Evolutionary conservation across 2,113 vertebrate genomes (phyloP), one percentile per base, ranked within the genome.

Genomic region (Ptilonorhynchus violaceus): DNA sequence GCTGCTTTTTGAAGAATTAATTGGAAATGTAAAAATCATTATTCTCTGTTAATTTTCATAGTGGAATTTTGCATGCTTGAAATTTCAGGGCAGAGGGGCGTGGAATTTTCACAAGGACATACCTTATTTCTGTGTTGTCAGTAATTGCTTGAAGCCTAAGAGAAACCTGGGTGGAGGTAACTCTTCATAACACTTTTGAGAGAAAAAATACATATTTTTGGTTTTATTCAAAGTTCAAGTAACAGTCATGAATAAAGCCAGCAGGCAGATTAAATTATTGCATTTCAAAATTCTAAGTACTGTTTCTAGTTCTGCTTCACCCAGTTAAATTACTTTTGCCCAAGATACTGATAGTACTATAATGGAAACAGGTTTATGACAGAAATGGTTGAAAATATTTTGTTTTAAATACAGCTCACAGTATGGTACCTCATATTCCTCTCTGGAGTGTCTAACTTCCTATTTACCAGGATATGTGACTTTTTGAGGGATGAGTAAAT

Each of bases 241-340:
- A 81, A 44, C 27, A 69, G 25, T 55, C 13, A 21, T 37, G 31
- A 59, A 42, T 76, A 60, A 85, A 68, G 76, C 64, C 63, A 46
- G 31, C 24, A 74, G 67, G 56, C 69, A 84, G 35, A 46, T 81
- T 91, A 84, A 95, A 91, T 96, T 86, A 80, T 74, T 96, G 89
- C 46, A 76, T 81, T 96, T 94, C 69, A 91, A 92, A 87, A 92
- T 92, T 85, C 70, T 77, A 91, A 73, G 17, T 86, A 42, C 74
- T 91, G 52, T 92, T 97, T 91, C 70, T 52, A 90, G 60, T 96
- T 97, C 92, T 95, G 72, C 85, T 94, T 97, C 76, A 95, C n/a
- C 83, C 59, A 72, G 76, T 91, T 83, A 85, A 93, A 87, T 97
- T 92, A 85, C 68, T 97, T 94, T 62, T 85, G 73, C 93, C 63